Evolutionary conservation across 2,113 vertebrate genomes (phyloP).

Genomic region (Cepphus grylle): DNA sequence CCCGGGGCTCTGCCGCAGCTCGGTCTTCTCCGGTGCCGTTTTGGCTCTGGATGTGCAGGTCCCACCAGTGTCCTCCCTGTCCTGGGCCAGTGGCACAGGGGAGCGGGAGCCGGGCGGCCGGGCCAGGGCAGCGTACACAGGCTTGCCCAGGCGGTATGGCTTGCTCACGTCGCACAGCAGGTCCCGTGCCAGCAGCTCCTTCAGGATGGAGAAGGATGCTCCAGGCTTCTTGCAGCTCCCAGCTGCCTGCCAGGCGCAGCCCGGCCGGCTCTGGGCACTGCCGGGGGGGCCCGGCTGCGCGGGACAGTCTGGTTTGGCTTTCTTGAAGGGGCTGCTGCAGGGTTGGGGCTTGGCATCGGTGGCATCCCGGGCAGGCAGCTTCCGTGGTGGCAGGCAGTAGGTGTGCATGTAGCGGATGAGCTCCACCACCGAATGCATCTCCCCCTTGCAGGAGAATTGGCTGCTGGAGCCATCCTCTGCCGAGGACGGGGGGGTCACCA

Average conservation of each 20-base stretch:
- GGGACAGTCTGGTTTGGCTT: conserved; percentile 53
- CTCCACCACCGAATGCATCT: conserved; percentile 85
- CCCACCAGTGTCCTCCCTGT: neutral
- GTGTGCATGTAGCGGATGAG: conserved; percentile 99
- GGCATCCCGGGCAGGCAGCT: conserved; percentile 76
- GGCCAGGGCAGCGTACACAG: conserved; percentile 80
- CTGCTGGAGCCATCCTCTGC: neutral
- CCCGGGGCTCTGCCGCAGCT: neutral
- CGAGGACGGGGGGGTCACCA: neutral
- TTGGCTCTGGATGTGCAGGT: neutral
- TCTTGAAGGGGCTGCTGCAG: conserved; percentile 66
- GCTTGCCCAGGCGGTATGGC: conserved; percentile 90
- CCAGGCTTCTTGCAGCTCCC: conserved; percentile 29
- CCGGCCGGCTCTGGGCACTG: neutral
- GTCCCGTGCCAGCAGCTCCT: conserved; percentile 87
- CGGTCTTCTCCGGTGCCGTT: conserved; percentile 15
- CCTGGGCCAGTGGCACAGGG: neutral
- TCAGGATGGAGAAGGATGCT: conserved; percentile 83
- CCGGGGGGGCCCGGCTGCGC: neutral
- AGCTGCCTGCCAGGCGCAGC: neutral
- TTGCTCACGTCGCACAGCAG: conserved; percentile 90
- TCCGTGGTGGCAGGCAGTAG: conserved; percentile 90
- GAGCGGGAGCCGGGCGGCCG: neutral
- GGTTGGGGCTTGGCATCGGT: conserved; percentile 62
- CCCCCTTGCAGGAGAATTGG: conserved; percentile 79